Evolutionary conservation across 2,797 vertebrate genomes (phyloP), one percentile per base, ranked within the genome.

Genomic region (Gallinago nigripennis): DNA sequence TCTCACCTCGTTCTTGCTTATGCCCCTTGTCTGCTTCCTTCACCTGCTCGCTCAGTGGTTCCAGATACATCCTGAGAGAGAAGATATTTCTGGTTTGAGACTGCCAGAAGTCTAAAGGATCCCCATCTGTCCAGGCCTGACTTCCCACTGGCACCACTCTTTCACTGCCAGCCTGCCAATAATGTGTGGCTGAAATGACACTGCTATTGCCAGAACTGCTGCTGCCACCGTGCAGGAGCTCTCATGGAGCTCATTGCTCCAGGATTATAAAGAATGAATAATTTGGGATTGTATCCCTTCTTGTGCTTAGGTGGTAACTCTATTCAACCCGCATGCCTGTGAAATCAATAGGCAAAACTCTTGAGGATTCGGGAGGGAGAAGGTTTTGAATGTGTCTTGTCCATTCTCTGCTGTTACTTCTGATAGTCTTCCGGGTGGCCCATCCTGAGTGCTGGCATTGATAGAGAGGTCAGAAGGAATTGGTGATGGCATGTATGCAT

Each of bases 111-210:
- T 27, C 45, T 66, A 30, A 66, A 69, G 30, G 13, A 24, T 66
- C 9, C 11, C 19, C 11, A 9, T n/a, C 24, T 71, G 3, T n/a
- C 24, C 51, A 76, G 60, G 30, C 46, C 50, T 63, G 48, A 24
- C 30, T 82, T 69, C 39, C 64, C 6, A 11, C 24, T 37, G 46
- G 21, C 19, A 58, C 10, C 1, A 3, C 16, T 81, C 25, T 61
- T 21, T 76, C 23, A 2, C 56, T 78, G 56, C 16, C 8, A 23
- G 31, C 18, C 33, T 90, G 30, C 33, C 28, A 56, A 11, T 48
- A 71, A 20, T 4, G 9, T 0, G 0, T 53, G 28, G 10, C 48
- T 84, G 63, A 66, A 66, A 19, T 53, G 71, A 7, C 25, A 30
- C n/a, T 72, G 54, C 14, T 9, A 2, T 25, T 86, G 46, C 53